Conservation (phyloP, 2,797 vertebrate species). For the Typhlichthys subterraneus region DNA sequence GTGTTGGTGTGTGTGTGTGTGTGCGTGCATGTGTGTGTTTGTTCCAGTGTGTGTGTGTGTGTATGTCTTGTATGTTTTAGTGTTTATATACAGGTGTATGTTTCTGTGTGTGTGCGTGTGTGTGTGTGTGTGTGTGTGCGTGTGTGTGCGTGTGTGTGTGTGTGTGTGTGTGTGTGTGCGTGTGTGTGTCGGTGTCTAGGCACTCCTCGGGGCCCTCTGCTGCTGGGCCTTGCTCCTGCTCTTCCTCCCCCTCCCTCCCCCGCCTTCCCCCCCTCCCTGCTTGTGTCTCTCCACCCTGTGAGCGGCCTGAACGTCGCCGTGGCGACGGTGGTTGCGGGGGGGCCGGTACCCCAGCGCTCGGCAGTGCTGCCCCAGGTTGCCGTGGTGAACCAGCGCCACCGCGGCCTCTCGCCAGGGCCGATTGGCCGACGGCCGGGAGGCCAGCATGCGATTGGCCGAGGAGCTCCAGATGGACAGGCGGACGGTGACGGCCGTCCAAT, state of each 20-base stretch:
- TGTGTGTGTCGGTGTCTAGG: slow-evolving; percentile 58
- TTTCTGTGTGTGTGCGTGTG: slow-evolving; percentile 8
- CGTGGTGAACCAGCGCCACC: slow-evolving; percentile 74
- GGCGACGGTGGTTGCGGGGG: slow-evolving; percentile 63
- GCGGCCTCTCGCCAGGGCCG: slow-evolving; percentile 76
- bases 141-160: slow-evolving; percentile 50
- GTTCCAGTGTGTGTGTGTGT: no score
- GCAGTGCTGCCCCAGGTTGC: slow-evolving; percentile 76
- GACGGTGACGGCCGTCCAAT: slow-evolving; percentile 80
- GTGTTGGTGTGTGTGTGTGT: no score
- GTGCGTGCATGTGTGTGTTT: no score
- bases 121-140: slow-evolving; percentile 51
- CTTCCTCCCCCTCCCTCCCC: slow-evolving; percentile 61
- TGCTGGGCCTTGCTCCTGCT: slow-evolving; percentile 80
- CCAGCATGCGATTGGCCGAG: slow-evolving; percentile 47
- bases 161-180: slow-evolving; percentile 58
- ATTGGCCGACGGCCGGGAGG: slow-evolving; percentile 51
- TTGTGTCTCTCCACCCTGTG: slow-evolving; percentile 63
- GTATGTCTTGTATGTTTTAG: no score
- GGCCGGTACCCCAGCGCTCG: slow-evolving; percentile 69
- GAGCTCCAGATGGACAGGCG: slow-evolving; percentile 76
- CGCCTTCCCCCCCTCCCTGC: slow-evolving; percentile 55
- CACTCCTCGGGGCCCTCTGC: slow-evolving; percentile 78
- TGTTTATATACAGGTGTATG: no score
- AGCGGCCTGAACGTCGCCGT: slow-evolving; percentile 26